These are phyloP conservation scores for Acanthisitta chloris DNA, from an alignment of 2,113 vertebrate species.

Conservation along the genomic window DNA sequence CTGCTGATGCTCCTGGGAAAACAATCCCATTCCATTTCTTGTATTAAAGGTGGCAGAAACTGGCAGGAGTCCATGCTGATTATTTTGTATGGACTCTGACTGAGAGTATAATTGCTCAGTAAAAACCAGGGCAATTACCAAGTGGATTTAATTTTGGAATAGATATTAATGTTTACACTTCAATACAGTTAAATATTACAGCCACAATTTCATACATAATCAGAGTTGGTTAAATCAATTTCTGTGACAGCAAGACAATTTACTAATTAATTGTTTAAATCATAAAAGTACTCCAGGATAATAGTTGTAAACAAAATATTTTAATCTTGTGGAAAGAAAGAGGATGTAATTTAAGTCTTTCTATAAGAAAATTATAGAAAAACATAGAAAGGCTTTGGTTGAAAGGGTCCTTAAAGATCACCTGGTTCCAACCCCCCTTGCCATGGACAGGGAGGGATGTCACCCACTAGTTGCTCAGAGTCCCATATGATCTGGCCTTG, in stretches of 20 bases:
- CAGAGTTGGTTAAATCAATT: background rate
- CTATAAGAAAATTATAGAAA: background rate
- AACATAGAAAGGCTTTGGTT: background rate
- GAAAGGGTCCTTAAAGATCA: background rate
- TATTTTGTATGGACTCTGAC: background rate
- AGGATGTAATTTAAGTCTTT: background rate
- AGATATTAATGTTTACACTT: background rate
- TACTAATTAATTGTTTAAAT: background rate
- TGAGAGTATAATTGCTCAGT: background rate
- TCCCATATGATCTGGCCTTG: background rate
- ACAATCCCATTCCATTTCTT: background rate
- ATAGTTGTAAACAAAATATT: background rate
- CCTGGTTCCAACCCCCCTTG: background rate
- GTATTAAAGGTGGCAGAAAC: background rate
- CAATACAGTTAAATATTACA: background rate
- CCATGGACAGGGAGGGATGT: background rate
- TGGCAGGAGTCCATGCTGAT: background rate
- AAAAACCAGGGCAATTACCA: background rate
- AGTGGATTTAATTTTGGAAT: background rate
- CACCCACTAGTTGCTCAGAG: background rate
- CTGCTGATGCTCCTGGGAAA: background rate
- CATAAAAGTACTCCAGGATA: background rate
- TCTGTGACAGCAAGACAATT: background rate
- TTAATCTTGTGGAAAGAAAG: background rate
- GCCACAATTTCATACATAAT: background rate